A percentile compares a stretch with the other conserved stretches of the same genome.
Conservation (phyloP, 1,140 invertebrate species). For the Procambarus virginalis region DNA sequence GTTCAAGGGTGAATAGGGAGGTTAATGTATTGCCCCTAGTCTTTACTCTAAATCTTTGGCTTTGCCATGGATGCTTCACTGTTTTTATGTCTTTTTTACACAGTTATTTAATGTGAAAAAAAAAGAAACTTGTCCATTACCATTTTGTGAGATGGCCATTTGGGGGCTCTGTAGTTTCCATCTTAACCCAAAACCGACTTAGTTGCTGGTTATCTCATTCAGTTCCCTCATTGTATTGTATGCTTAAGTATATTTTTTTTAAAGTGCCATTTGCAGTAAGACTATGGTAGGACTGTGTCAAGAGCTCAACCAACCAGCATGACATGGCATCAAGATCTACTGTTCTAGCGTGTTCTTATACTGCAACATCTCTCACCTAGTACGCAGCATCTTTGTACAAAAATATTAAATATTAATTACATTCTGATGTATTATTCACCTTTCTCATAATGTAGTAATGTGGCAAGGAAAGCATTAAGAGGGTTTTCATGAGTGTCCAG, state of each 20-base stretch:
- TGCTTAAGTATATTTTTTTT: constrained; percentile 63
- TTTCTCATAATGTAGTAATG: not conserved
- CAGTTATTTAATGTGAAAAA: constrained; percentile 61
- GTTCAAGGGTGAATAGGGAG: constrained; percentile 59
- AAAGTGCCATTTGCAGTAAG: constrained; percentile 68
- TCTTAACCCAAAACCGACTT: constrained; percentile 59
- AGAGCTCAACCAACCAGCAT: constrained; percentile 63
- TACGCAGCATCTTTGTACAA: constrained; percentile 67
- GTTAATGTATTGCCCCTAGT: constrained; percentile 64
- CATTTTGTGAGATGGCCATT: constrained; percentile 55
- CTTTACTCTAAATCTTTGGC: constrained; percentile 64
- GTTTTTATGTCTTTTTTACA: constrained; percentile 67
- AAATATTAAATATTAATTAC: constrained; percentile 68
- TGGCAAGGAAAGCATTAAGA: too few species aligned
- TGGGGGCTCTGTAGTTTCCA: constrained; percentile 56
- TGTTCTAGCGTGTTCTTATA: constrained; percentile 65
- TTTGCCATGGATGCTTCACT: constrained; percentile 65
- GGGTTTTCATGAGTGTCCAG: too few species aligned
- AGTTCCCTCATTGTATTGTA: constrained; percentile 66
- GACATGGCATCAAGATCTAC: constrained; percentile 65
- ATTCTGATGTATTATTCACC: not conserved
- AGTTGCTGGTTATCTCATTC: constrained; percentile 60
- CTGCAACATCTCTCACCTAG: constrained; percentile 66
- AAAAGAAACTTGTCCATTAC: constrained; percentile 43
- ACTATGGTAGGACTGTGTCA: constrained; percentile 64